Evolutionary conservation across 2,113 vertebrate species (phyloP), one percentile per base, ranked within the genome.

Genomic region (Catharus bicknelli): DNA sequence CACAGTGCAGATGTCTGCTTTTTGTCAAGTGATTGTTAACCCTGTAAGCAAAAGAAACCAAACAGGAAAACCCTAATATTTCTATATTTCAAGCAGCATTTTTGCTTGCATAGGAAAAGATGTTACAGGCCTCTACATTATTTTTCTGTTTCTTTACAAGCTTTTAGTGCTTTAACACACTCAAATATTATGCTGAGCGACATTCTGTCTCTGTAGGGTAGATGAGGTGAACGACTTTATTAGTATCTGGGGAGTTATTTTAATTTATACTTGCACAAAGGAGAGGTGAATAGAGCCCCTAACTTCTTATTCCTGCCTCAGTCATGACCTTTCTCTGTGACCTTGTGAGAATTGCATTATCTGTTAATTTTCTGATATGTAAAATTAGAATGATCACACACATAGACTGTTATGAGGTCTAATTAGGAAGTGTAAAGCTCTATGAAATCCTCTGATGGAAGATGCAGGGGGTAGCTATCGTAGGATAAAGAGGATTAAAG

Each of bases 381-480:
- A 84, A 94, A 89, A 94, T 90, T 68, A 87, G 70, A 88, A 79
- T 89, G 69, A 82, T 90, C 86, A 47, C 58, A 45, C 68, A 86
- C 57, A 54, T n/a, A 64, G 69, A 32, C 48, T 61, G 45, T 51
- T 88, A 59, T 19, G 18, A 90, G 88, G 45, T 82, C 92, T 94
- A 90, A 96, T 93, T 93, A 89, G 74, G 68, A 93, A 94, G 45
- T 81, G 61, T 90, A 84, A 92, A 92, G 67, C 70, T 22, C 84
- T 82, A 32, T 59, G 66, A 89, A 94, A 85, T 89, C 54, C 69
- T 94, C 87, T 76, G 91, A 88, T 73, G 79, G 86, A 79, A 93
- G 90, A 73, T 91, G 85, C 66, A 40, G 58, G 79, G 50, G 45
- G 38, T 26, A 90, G 62, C 75, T 50, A 57, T 45, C 70, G n/a